These are phyloP conservation scores for Drepana arcuata DNA, from an alignment of 1,140 invertebrate genomes.

Conservation along the genomic window DNA sequence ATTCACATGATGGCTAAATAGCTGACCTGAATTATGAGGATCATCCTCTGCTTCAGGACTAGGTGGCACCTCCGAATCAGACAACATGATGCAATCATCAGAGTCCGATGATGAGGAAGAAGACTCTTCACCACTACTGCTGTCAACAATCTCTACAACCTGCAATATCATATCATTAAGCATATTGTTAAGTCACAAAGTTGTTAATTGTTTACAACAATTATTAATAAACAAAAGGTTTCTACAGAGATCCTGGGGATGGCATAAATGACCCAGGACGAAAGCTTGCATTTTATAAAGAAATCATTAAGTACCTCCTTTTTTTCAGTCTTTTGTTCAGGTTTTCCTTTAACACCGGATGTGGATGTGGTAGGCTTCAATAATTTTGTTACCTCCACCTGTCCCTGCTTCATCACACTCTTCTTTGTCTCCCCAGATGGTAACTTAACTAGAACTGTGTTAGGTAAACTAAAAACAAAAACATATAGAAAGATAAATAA, in stretches of 20 bases:
- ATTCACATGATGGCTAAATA: too few species aligned
- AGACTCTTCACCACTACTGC: constrained; percentile 72
- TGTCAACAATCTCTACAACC: constrained; percentile 78
- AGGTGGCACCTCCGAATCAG: constrained; percentile 76
- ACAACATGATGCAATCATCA: constrained; percentile 87
- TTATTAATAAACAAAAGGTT: too few species aligned
- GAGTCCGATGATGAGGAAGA: constrained; percentile 76
- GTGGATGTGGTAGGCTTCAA: constrained; percentile 63
- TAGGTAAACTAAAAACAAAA: constrained; percentile 53
- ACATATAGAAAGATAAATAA: too few species aligned
- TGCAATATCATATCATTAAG: too few species aligned
- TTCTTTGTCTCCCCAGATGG: constrained; percentile 74
- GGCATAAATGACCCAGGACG: too few species aligned
- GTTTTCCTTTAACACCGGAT: constrained; percentile 25
- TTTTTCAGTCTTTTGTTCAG: constrained; percentile 42
- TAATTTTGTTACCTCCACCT: constrained; percentile 55
- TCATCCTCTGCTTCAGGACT: constrained; percentile 76
- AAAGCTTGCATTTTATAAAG: too few species aligned
- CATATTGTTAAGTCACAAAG: too few species aligned
- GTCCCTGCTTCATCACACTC: constrained; percentile 50
- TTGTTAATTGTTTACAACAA: too few species aligned
- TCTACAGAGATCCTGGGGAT: too few species aligned
- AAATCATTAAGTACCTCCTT: too few species aligned
- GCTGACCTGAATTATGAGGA: constrained; percentile 72
- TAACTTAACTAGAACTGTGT: constrained; percentile 76